Evolutionary conservation across 2,113 vertebrate genomes (phyloP).

Genomic region (Dermatemys mawii): DNA sequence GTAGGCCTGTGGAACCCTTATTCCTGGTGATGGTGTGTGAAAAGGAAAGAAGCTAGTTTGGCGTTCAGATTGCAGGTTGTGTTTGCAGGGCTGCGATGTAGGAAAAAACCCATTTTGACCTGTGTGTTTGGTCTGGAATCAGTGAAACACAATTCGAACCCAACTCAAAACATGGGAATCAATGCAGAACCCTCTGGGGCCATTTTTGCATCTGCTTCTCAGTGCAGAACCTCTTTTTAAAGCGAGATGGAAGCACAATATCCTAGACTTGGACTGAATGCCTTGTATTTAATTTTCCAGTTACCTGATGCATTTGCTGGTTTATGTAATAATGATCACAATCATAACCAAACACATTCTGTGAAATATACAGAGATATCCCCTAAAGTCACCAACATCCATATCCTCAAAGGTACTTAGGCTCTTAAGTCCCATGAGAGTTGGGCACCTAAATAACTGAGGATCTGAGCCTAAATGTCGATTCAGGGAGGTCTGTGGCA

Average conservation of each 20-base stretch:
- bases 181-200: neutral
- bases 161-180: neutral
- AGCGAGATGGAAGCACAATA: neutral
- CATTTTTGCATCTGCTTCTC: neutral
- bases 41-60: neutral
- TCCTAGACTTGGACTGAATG: neutral
- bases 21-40: neutral
- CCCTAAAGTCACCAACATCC: neutral
- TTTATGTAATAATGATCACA: neutral
- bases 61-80: neutral
- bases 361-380: neutral
- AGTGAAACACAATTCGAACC: neutral
- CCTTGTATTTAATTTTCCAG: neutral
- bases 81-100: neutral
- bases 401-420: neutral
- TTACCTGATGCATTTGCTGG: neutral
- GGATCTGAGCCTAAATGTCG: fast-evolving
- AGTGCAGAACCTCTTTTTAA: neutral
- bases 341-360: neutral
- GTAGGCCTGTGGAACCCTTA: neutral
- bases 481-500: fast-evolving
- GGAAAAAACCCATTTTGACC: neutral
- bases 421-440: neutral
- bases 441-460: neutral
- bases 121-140: neutral